A percentile compares a stretch with the other conserved stretches of the same genome.
phyloP scores from a whole-genome alignment of 1,140 invertebrate species.

The Habropoda laboriosa region DNA sequence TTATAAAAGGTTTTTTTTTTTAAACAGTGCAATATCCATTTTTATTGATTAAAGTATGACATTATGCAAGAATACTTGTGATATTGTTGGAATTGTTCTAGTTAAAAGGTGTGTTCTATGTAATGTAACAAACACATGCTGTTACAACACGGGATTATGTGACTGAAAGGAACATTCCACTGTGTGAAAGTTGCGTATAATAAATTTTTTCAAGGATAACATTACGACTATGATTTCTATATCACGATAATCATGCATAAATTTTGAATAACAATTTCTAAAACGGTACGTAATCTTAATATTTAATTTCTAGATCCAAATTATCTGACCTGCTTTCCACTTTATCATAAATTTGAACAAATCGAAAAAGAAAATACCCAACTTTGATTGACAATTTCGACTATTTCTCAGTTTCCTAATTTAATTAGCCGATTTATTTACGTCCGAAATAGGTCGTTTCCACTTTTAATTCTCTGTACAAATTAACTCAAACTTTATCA shows the following conservation, averaged over 20 bases:
- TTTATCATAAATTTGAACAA: background rate
- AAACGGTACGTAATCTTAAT: background rate
- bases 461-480: no score
- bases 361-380: background rate
- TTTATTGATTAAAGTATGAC: no score
- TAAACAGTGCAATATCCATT: no score
- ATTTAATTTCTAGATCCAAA: background rate
- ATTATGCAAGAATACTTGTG: no score
- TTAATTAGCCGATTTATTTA: background rate
- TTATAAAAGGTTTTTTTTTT: no score
- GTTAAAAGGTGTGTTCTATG: no score
- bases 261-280: background rate
- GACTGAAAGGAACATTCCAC: background rate
- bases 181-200: no score
- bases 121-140: background rate
- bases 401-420: background rate
- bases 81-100: no score
- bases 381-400: background rate
- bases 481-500: background rate
- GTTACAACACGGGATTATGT: background rate
- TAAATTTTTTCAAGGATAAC: no score
- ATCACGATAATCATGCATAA: background rate
- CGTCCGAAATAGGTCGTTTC: background rate
- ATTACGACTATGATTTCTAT: background rate
- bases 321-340: background rate